Conservation (phyloP, 1,140 invertebrate species). For the Drosophila virilis region DNA sequence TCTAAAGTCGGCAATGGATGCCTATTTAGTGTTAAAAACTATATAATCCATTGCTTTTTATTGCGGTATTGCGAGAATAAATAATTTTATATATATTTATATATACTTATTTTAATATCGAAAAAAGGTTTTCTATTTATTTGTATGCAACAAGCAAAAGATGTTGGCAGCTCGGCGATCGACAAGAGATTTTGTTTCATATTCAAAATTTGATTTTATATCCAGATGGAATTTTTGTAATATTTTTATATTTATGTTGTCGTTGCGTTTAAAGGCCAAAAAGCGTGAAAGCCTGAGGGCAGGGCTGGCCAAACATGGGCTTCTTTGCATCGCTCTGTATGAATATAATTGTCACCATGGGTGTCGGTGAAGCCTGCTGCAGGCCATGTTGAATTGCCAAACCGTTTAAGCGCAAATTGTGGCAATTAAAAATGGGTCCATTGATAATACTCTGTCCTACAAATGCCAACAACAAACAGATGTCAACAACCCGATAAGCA, state of each 20-base stretch:
- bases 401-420: slow-evolving; percentile 78
- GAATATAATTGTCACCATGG: slow-evolving; percentile 79
- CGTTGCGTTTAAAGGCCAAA: no score
- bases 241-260: neutral
- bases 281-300: slow-evolving; percentile 40
- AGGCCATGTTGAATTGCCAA: slow-evolving; percentile 68
- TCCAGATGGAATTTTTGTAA: no score
- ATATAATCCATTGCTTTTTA: no score
- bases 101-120: no score
- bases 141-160: no score
- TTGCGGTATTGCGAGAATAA: no score
- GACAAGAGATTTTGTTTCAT: no score
- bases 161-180: no score
- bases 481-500: slow-evolving; percentile 72
- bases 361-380: slow-evolving; percentile 53
- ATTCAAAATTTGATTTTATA: no score
- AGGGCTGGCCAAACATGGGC: slow-evolving; percentile 17
- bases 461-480: slow-evolving; percentile 66
- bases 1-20: neutral
- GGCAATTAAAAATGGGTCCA: slow-evolving; percentile 66
- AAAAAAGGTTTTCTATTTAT: no score
- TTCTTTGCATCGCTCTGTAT: slow-evolving; percentile 21
- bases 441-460: slow-evolving; percentile 34
- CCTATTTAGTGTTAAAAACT: no score
- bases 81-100: neutral